Percentiles rank a stretch among this genome's conserved stretches.
Conservation (phyloP, 2,797 vertebrate genomes). For the Gymnothorax javanicus region DNA sequence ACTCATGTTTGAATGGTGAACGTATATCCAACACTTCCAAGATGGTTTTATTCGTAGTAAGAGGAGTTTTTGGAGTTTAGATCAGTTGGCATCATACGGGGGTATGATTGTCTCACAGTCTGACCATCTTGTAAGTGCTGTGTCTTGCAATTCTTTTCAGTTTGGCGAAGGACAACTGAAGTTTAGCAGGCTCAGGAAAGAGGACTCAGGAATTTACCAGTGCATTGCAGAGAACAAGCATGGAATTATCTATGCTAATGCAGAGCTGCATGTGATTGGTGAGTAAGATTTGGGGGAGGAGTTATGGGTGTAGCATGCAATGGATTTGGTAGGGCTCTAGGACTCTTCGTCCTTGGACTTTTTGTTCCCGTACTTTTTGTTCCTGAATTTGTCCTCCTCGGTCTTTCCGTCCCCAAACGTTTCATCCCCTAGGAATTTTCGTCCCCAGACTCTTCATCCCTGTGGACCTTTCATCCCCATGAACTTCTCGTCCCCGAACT, state of each 20-base stretch:
- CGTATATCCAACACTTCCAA: neutral
- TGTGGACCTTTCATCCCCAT: no score
- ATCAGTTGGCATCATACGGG: no score
- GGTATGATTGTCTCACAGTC: neutral
- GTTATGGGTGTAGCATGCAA: no score
- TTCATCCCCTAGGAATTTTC: no score
- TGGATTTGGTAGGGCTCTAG: no score
- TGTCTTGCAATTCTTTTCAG: slow-evolving; percentile 64
- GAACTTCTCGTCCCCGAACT: no score
- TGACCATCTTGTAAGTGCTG: neutral
- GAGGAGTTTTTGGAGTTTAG: neutral
- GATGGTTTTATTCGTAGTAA: neutral
- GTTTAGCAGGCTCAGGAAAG: slow-evolving; percentile 86
- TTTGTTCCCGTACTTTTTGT: no score
- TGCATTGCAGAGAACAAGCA: slow-evolving; percentile 92
- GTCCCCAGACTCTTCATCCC: no score
- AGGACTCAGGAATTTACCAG: slow-evolving; percentile 96
- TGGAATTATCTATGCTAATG: slow-evolving; percentile 93
- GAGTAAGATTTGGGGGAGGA: slow-evolving; percentile 47
- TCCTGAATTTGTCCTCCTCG: no score
- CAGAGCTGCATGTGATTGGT: slow-evolving; percentile 93
- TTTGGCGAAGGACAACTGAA: slow-evolving; percentile 90
- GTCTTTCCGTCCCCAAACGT: no score
- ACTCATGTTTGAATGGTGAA: neutral
- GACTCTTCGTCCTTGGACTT: no score